Evolutionary conservation across 2,113 vertebrate species (phyloP), one percentile per base, ranked within the genome.

Genomic region (Charadrius vociferus): DNA sequence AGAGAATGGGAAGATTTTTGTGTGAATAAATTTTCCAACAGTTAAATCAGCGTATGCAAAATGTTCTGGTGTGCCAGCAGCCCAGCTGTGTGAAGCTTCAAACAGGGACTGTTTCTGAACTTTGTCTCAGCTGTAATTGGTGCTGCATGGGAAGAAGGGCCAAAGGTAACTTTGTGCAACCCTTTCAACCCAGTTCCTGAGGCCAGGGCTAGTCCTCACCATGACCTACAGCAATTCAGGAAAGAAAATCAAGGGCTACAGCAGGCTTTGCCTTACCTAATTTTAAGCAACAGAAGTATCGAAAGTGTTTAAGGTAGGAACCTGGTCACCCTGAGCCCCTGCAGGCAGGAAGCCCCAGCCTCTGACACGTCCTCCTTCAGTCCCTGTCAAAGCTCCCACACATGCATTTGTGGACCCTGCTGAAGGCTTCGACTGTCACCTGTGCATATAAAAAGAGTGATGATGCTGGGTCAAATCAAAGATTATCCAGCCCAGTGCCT

Each of bases 11-110:
- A 83, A 84, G 50, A 86, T 68, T 84, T 93, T 68, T 22, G 22
- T 18, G 43, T 45, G 61, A 71, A 75, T n/a, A 87, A 30, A 65
- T 93, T 79, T 65, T 81, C 68, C 68, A 79, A 20, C 56, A 75
- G 58, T 59, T 81, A 86, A 85, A 91, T 80, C 58, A 63, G 72
- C 0, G 0, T 53, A 52, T 59, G 56, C 70, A 84, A 79, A 79
- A 71, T 21, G n/a, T 61, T 61, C 7, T 8, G 9, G 22, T 1
- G 30, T 52, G 68, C 43, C 77, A 91, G 94, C 59, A 88, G 67
- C 79, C 93, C 90, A 84, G 95, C 90, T 86, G 86, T 52, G 73
- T 1, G 6, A n/a, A 81, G 32, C 65, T 75, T 66, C 61, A 66
- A 66, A 52, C 32, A 5, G 41, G 20, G 47, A 39, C 5, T 34